phyloP scores from a whole-genome alignment of 2,113 vertebrate genomes.

The Lophochroa leadbeateri region DNA sequence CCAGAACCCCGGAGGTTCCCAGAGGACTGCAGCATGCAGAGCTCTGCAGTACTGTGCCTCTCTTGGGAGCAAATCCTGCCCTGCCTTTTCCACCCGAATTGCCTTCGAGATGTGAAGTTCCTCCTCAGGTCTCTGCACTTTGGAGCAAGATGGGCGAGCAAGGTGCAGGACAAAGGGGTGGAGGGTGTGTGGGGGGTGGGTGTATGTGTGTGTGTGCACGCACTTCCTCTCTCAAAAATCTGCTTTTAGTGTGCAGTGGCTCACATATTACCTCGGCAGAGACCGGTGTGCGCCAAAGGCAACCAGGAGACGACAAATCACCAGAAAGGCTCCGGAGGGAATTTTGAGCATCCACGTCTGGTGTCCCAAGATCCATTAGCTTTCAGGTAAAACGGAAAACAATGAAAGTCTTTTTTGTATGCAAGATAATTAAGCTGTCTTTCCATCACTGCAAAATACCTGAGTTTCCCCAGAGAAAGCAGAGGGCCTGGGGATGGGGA shows the following conservation, averaged over 20 bases:
- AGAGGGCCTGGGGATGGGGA: not conserved
- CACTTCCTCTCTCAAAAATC: constrained; percentile 35
- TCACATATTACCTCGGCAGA: constrained; percentile 34
- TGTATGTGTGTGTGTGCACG: not conserved
- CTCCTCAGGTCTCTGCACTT: not conserved
- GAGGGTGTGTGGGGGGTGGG: not conserved
- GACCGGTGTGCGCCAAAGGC: constrained; percentile 22
- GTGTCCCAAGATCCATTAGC: constrained; percentile 56
- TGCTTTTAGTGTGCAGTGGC: constrained; percentile 42
- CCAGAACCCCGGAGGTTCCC: not conserved
- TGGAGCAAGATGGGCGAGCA: not conserved
- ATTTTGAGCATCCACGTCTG: constrained; percentile 58
- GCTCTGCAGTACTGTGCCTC: not conserved
- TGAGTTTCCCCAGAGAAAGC: constrained; percentile 57
- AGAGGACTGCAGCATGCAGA: not conserved
- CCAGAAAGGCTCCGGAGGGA: constrained; percentile 44
- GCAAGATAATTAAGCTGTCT: constrained; percentile 29
- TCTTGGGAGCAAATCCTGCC: not conserved
- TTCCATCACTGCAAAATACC: constrained; percentile 45
- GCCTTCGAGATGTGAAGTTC: not conserved
- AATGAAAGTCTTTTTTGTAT: not conserved
- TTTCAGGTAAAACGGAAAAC: constrained; percentile 55
- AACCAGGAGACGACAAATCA: constrained; percentile 36
- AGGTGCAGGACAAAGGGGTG: not conserved
- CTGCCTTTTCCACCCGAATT: not conserved